Base-by-base conservation (phyloP, 2,888 invertebrate genomes). In the Nycteola revayana region DNA sequence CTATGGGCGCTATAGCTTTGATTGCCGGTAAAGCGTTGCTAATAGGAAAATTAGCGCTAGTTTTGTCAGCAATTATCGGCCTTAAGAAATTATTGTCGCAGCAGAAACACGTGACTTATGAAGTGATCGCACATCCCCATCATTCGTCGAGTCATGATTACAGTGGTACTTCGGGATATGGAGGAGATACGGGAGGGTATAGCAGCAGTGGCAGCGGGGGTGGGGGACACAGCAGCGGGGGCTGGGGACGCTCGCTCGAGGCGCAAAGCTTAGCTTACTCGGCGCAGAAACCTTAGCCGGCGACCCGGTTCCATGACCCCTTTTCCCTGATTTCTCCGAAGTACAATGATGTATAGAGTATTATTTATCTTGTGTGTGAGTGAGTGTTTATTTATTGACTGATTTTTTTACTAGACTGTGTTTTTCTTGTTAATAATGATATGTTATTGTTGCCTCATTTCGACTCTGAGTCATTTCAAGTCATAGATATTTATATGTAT, bases 71-170 rank as follows among this genome's bases (percentile, higher is more conserved):
- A 31, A 93, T 96, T 39, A 95, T 96, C 62, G 95, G 95, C 1
- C 80, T 96, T 74, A 95, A 95, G 90, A 96, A 96, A 74, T 85
- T 96, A 30, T 79, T 96, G 50, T 93, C 93, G 1, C 93, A 93
- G 66, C 93, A 94, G 80, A 96, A 95, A 70, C 95, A 95, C 67
- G 96, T 96, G 48, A 96, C 96, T 2, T 96, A 96, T 69, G 96
- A 96, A 72, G 95, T 96, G 20, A 95, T 96, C 0, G 92, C 95
- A 0, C 96, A 96, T 75, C 95, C 95, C 32, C 95, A 95, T 42
- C 91, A 92, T 40, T 91, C 92, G 35, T 93, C 94, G 49, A 92
- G 93, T 60, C 94, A 94, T 17, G 91, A 91, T 9, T 74, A 73
- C 23, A 51, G 52, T 28, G 92, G 91, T 8, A 90, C 91, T n/a